A percentile compares a stretch with the other conserved stretches of the same genome.
These are phyloP conservation scores for Chloropsis cyanopogon DNA, from an alignment of 2,113 vertebrate genomes.

Conservation along the genomic window DNA sequence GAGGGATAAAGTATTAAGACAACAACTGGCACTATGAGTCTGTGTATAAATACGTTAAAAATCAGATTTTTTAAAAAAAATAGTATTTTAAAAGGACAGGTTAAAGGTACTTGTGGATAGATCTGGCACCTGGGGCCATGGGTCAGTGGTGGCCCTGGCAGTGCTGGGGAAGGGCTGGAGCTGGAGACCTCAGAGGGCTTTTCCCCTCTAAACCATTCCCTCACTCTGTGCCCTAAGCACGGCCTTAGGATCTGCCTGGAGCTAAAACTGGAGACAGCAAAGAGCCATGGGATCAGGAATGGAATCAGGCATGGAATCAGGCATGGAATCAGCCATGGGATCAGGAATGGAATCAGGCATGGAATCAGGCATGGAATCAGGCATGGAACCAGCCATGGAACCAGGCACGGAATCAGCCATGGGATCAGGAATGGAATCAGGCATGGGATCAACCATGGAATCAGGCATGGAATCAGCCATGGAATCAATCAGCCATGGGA, in stretches of 20 bases:
- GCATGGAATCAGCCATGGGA: too few species aligned
- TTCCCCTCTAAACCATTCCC: not conserved
- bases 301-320: too few species aligned
- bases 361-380: too few species aligned
- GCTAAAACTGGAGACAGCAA: not conserved
- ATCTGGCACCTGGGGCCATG: rapidly evolving
- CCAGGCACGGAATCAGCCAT: too few species aligned
- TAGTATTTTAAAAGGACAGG: rapidly evolving
- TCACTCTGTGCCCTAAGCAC: rapidly evolving
- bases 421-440: too few species aligned
- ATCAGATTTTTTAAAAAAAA: not conserved
- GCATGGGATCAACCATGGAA: too few species aligned
- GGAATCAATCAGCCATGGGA: too few species aligned
- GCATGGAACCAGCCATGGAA: too few species aligned
- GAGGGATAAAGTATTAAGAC: not conserved
- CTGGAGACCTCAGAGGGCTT: not conserved
- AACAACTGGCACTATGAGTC: not conserved
- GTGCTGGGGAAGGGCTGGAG: not conserved
- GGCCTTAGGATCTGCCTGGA: rapidly evolving
- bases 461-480: too few species aligned
- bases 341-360: too few species aligned
- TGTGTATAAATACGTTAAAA: rapidly evolving
- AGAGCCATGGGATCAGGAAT: rapidly evolving
- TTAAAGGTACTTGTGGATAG: rapidly evolving
- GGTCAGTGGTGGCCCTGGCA: not conserved